Evolutionary conservation across 2,888 invertebrate genomes (phyloP).

Genomic region (Amphipyra tragopoginis): DNA sequence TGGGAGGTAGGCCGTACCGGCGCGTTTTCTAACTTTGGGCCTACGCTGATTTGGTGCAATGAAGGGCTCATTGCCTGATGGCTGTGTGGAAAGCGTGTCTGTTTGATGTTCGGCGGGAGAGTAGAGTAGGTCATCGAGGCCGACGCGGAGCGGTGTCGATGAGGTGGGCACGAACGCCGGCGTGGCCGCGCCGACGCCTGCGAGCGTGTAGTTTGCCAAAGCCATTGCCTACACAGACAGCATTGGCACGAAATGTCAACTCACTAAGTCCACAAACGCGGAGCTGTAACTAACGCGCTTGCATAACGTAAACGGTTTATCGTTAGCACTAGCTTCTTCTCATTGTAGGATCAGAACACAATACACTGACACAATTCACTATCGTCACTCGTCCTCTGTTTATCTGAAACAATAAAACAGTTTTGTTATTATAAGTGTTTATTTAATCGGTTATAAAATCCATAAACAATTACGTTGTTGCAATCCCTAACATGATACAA

Average conservation of each 20-base stretch:
- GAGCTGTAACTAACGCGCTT: conserved; percentile 73
- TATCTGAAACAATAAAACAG: conserved; percentile 80
- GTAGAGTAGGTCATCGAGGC: conserved; percentile 83
- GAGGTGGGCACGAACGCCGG: conserved; percentile 77
- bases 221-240: conserved; percentile 83
- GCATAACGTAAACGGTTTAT: conserved; percentile 77
- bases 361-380: conserved; percentile 76
- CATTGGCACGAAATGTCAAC: conserved; percentile 82
- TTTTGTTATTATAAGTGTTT: conserved; percentile 9
- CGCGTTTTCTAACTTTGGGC: conserved; percentile 83
- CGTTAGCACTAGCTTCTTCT: conserved; percentile 71
- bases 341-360: conserved; percentile 74
- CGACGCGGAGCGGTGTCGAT: conserved; percentile 75
- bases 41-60: conserved; percentile 76
- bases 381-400: conserved; percentile 61
- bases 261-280: conserved; percentile 72
- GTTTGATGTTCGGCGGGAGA: conserved; percentile 80
- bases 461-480: not conserved
- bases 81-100: conserved; percentile 64
- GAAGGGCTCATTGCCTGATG: conserved; percentile 71
- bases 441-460: conserved; percentile 2
- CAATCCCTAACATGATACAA: no score
- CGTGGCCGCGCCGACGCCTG: conserved; percentile 75
- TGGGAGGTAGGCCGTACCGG: conserved; percentile 84
- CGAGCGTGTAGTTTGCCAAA: conserved; percentile 83